phyloP scores from a whole-genome alignment of 2,888 invertebrate genomes.

The Acanthosepion pharaonis region DNA sequence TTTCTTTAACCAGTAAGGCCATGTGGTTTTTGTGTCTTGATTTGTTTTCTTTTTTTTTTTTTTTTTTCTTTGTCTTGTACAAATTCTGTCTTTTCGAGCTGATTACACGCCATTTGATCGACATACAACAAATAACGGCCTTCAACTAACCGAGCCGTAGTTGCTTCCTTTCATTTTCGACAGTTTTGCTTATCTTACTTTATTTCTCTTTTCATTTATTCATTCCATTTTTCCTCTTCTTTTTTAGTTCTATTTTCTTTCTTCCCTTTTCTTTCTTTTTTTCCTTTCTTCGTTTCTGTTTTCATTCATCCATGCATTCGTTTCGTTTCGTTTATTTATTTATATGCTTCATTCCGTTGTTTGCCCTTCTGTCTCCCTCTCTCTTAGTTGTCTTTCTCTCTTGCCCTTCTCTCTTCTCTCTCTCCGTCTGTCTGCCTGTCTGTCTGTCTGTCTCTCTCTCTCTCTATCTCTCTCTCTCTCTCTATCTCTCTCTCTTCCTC shows the following conservation, averaged over 20 bases:
- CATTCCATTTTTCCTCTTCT: background rate
- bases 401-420: no score
- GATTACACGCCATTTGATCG: background rate
- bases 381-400: background rate
- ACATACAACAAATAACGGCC: background rate
- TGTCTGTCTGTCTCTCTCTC: background rate
- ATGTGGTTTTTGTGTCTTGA: background rate
- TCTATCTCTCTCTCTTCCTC: no score
- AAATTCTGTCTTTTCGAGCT: background rate
- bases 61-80: background rate
- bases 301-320: background rate
- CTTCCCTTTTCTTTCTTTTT: background rate
- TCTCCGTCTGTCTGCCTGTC: background rate
- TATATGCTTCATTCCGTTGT: background rate
- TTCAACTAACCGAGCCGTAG: no score
- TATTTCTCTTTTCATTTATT: background rate
- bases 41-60: background rate
- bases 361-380: background rate
- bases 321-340: no score
- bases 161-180: background rate
- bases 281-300: background rate
- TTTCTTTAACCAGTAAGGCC: background rate
- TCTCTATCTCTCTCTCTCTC: background rate
- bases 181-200: background rate
- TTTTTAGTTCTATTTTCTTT: background rate